Conservation (phyloP, 2,797 vertebrate genomes). For the Hephaestus fuliginosus region DNA sequence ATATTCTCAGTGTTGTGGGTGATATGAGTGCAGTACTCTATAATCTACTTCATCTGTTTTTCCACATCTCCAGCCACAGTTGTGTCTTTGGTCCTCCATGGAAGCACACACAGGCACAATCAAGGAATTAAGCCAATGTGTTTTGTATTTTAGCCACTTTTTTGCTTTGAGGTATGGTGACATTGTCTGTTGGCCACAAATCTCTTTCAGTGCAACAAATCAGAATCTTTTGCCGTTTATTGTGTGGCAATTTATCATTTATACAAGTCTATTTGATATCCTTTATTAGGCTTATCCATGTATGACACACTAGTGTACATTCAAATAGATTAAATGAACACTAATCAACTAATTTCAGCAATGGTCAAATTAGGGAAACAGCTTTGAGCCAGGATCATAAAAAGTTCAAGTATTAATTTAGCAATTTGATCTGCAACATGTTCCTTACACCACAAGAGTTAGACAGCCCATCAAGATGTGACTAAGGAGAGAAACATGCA, state of each 20-base stretch:
- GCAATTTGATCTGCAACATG: constrained; percentile 51
- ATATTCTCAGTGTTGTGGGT: constrained; percentile 58
- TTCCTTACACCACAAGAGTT: constrained; percentile 24
- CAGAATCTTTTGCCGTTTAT: constrained; percentile 24
- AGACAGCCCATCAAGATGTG: constrained; percentile 27
- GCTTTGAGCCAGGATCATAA: constrained; percentile 6
- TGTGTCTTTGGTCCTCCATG: constrained; percentile 63
- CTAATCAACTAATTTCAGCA: constrained; percentile 37
- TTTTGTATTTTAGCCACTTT: constrained; percentile 49
- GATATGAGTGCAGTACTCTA: constrained; percentile 68
- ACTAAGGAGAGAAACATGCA: constrained; percentile 54
- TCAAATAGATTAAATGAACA: constrained; percentile 30
- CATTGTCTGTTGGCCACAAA: constrained; percentile 42
- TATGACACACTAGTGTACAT: background rate
- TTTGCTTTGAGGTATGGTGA: constrained; percentile 49
- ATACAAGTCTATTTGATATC: background rate
- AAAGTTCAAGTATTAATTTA: constrained; percentile 35
- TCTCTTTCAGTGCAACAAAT: constrained; percentile 38
- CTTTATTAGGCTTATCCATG: constrained; percentile 15
- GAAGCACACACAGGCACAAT: constrained; percentile 62
- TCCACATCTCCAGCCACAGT: constrained; percentile 73
- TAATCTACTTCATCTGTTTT: constrained; percentile 79
- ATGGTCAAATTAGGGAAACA: constrained; percentile 7
- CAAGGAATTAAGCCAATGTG: constrained; percentile 63
- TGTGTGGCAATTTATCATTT: constrained; percentile 19